These are phyloP conservation scores for Poecile atricapillus DNA, from an alignment of 2,113 vertebrate species.

Conservation along the genomic window DNA sequence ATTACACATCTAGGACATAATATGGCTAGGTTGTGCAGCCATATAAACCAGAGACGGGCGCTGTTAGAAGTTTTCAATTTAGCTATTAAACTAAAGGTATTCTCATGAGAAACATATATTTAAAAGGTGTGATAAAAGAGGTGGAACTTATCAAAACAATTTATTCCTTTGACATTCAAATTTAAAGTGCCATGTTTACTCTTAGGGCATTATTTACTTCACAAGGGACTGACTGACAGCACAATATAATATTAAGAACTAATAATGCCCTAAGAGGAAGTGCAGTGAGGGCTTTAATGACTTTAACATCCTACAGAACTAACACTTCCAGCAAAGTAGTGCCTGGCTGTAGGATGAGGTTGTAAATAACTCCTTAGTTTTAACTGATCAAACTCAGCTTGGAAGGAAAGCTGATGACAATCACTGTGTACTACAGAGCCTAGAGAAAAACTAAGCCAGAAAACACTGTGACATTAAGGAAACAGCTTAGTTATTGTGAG, in stretches of 20 bases:
- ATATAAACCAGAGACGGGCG: neutral
- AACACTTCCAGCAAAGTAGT: slow-evolving; percentile 45
- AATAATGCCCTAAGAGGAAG: slow-evolving; percentile 64
- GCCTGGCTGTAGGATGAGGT: slow-evolving; percentile 10
- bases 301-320: slow-evolving; percentile 56
- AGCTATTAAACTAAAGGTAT: slow-evolving; percentile 1
- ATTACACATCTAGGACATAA: neutral
- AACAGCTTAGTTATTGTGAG: neutral
- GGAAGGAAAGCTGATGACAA: slow-evolving; percentile 44
- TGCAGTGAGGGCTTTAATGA: slow-evolving; percentile 49
- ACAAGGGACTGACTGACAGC: slow-evolving; percentile 56
- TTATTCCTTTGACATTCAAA: slow-evolving; percentile 49
- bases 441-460: slow-evolving; percentile 9
- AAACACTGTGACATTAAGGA: neutral
- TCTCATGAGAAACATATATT: neutral
- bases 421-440: neutral
- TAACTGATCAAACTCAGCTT: slow-evolving; percentile 10
- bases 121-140: neutral
- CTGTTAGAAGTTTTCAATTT: neutral
- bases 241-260: slow-evolving; percentile 57
- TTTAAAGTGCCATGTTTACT: slow-evolving; percentile 57
- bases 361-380: slow-evolving; percentile 61
- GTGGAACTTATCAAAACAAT: slow-evolving; percentile 40
- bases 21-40: neutral
- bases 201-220: slow-evolving; percentile 62